Evolutionary conservation across 2,797 vertebrate species (phyloP).

Genomic region (Lycodopsis pacificus): DNA sequence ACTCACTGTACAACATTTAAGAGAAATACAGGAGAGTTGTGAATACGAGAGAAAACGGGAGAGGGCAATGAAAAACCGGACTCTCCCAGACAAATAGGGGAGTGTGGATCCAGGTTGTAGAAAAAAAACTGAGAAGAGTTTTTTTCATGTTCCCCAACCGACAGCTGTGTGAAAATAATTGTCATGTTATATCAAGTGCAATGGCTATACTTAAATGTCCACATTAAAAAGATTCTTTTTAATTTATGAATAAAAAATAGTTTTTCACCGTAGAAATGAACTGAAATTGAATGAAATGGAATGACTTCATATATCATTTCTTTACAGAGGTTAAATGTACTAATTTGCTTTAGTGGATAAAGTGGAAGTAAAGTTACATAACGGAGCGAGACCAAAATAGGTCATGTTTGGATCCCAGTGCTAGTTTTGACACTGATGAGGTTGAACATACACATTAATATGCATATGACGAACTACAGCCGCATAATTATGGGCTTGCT

Average conservation of each 20-base stretch:
- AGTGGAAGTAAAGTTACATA: neutral
- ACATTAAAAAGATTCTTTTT: neutral
- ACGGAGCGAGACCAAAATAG: neutral
- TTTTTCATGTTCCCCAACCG: neutral
- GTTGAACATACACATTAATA: constrained; percentile 22
- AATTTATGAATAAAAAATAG: neutral
- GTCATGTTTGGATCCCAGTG: constrained; percentile 7
- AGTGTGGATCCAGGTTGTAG: neutral
- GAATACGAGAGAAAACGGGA: too few relatives aligned
- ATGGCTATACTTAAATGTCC: neutral
- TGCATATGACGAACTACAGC: constrained; percentile 15
- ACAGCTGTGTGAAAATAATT: neutral
- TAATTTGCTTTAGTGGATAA: neutral
- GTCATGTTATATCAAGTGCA: neutral
- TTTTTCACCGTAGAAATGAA: too few relatives aligned
- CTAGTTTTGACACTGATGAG: constrained; percentile 15
- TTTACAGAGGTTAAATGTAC: neutral
- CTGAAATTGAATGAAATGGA: neutral
- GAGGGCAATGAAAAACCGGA: neutral
- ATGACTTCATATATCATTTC: neutral
- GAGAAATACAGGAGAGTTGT: neutral
- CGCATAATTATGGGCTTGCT: neutral
- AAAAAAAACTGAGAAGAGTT: too few relatives aligned
- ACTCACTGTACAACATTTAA: neutral
- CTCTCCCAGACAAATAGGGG: too few relatives aligned